Evolutionary conservation across 2,797 vertebrate species (phyloP).

Genomic region (Dendrocincla fuliginosa): DNA sequence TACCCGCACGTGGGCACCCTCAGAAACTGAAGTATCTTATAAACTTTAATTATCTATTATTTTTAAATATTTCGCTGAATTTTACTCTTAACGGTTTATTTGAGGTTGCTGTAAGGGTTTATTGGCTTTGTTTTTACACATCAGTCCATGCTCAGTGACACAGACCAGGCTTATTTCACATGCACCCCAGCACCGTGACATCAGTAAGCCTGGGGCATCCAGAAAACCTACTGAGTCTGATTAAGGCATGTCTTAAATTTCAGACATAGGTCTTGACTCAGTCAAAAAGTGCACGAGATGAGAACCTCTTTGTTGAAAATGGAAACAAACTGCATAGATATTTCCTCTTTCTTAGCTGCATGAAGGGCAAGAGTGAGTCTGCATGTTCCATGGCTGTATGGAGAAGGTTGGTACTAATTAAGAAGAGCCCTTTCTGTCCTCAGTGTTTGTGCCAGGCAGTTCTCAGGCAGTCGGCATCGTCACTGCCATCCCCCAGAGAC

Average conservation of each 20-base stretch:
- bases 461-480: background rate
- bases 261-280: background rate
- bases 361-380: background rate
- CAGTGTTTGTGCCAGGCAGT: background rate
- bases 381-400: rapidly evolving
- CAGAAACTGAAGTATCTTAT: background rate
- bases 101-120: background rate
- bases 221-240: slow-evolving; percentile 33
- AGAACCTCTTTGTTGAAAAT: background rate
- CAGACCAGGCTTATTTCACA: slow-evolving; percentile 6
- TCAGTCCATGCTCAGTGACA: background rate
- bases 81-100: background rate
- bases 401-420: background rate
- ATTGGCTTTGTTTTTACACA: background rate
- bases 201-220: background rate
- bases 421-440: background rate
- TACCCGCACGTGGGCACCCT: background rate
- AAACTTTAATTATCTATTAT: background rate
- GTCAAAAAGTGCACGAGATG: background rate
- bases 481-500: background rate
- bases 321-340: background rate
- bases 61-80: background rate
- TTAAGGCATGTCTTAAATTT: slow-evolving; percentile 57
- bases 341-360: background rate
- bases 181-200: slow-evolving; percentile 8